Evolutionary conservation across 1,140 invertebrate species (phyloP).

Genomic region (Dolichoris vasculosae): DNA sequence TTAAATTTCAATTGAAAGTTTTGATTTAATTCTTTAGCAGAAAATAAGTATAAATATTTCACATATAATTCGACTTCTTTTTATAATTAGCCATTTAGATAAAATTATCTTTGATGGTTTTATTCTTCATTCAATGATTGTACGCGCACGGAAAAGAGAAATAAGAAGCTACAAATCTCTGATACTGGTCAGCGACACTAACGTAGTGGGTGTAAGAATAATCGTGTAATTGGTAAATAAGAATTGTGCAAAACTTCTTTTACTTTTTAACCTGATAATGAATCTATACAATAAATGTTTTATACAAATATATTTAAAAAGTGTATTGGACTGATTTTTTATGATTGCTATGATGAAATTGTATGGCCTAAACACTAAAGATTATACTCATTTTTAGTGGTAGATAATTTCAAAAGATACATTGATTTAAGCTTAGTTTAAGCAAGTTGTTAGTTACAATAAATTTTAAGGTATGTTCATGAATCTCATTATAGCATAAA

Average conservation of each 20-base stretch:
- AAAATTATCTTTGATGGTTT: not conserved
- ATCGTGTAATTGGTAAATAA: constrained; percentile 38
- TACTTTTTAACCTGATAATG: not conserved
- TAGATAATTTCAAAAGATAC: too few relatives aligned
- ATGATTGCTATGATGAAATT: not conserved
- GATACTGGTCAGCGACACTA: constrained; percentile 39
- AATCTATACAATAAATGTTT: too few relatives aligned
- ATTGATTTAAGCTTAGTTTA: too few relatives aligned
- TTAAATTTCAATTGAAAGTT: too few relatives aligned
- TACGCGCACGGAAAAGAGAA: constrained; percentile 1
- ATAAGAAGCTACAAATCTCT: constrained; percentile 13
- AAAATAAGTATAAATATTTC: not conserved
- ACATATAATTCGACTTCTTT: not conserved
- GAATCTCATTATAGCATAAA: too few relatives aligned
- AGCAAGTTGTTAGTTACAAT: too few relatives aligned
- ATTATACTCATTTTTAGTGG: too few relatives aligned
- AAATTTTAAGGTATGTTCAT: too few relatives aligned
- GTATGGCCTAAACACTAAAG: not conserved
- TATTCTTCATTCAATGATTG: constrained; percentile 69
- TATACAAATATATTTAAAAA: not conserved
- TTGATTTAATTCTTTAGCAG: not conserved
- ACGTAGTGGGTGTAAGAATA: constrained; percentile 36
- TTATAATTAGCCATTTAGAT: not conserved
- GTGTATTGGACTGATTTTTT: not conserved
- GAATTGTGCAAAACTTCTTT: not conserved